Evolutionary conservation across 1,140 invertebrate genomes (phyloP).

Genomic region (Drosophila azteca): DNA sequence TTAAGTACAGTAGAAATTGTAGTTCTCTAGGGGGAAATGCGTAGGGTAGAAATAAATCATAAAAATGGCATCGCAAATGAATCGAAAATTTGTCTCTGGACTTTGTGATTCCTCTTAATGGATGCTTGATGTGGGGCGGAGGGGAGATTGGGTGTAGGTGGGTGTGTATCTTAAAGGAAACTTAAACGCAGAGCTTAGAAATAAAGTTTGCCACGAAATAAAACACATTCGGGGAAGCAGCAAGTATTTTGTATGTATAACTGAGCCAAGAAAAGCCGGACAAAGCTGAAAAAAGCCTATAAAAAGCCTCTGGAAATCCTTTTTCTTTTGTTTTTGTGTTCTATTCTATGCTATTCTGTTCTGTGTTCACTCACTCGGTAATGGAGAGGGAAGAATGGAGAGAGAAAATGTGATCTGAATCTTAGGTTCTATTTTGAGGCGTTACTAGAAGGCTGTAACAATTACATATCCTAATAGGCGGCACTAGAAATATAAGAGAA

Average conservation of each 20-base stretch:
- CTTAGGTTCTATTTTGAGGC: slow-evolving; percentile 60
- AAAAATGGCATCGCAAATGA: slow-evolving; percentile 70
- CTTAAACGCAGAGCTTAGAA: slow-evolving; percentile 58
- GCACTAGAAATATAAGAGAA: slow-evolving; percentile 83
- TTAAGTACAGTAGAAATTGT: slow-evolving; percentile 62
- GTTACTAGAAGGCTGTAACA: slow-evolving; percentile 80
- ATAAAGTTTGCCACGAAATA: slow-evolving; percentile 65
- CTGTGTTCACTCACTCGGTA: slow-evolving; percentile 26
- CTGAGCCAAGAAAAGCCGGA: slow-evolving; percentile 49
- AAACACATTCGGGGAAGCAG: slow-evolving; percentile 71
- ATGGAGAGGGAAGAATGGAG: not conserved
- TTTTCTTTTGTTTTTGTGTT: no score
- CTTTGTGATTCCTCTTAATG: slow-evolving; percentile 4
- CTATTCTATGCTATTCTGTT: not conserved
- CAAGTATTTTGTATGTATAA: slow-evolving; percentile 54
- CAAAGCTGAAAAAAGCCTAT: slow-evolving; percentile 41
- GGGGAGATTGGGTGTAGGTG: not conserved
- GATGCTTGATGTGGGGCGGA: not conserved
- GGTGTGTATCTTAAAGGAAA: slow-evolving; percentile 16
- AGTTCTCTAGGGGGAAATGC: slow-evolving; percentile 14
- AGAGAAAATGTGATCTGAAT: slow-evolving; percentile 18
- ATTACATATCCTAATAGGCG: slow-evolving; percentile 84
- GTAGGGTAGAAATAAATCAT: slow-evolving; percentile 50
- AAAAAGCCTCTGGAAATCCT: slow-evolving; percentile 44
- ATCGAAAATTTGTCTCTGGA: slow-evolving; percentile 38